Conservation (phyloP, 2,888 invertebrate species). For the Oscheius sp. region DNA sequence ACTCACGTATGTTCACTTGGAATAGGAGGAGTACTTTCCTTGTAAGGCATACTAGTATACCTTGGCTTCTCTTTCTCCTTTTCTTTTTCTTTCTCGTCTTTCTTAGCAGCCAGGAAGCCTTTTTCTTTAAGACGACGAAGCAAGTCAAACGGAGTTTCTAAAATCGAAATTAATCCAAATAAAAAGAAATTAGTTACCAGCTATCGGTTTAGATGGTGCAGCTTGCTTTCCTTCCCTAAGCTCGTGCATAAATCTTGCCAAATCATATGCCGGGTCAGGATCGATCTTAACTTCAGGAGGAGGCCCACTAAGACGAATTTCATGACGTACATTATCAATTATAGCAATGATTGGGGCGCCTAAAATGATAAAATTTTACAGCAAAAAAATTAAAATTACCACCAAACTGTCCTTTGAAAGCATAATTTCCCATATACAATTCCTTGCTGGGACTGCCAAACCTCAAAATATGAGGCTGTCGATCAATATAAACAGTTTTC, state of each 20-base stretch:
- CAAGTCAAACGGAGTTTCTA: constrained; percentile 12
- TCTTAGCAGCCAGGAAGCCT: neutral
- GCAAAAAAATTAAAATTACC: constrained; percentile 26
- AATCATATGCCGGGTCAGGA: constrained; percentile 82
- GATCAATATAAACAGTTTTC: constrained; percentile 73
- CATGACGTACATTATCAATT: constrained; percentile 83
- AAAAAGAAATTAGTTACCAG: neutral
- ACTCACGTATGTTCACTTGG: constrained; percentile 37
- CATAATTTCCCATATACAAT: constrained; percentile 86
- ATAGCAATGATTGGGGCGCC: constrained; percentile 86
- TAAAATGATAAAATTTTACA: constrained; percentile 3
- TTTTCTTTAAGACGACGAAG: constrained; percentile 16
- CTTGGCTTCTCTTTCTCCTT: constrained; percentile 14
- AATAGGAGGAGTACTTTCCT: constrained; percentile 31
- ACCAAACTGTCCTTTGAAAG: constrained; percentile 89
- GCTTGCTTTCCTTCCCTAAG: constrained; percentile 38
- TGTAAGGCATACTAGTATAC: neutral
- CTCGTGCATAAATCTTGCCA: constrained; percentile 74
- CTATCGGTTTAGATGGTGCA: neutral
- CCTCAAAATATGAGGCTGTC: constrained; percentile 79
- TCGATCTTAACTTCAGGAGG: constrained; percentile 94
- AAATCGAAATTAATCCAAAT: neutral
- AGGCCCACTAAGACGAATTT: constrained; percentile 87
- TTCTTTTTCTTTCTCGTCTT: neutral
- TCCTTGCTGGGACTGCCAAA: constrained; percentile 93